Percentiles rank a stretch among this genome's conserved stretches.
Evolutionary conservation across 2,888 invertebrate species (phyloP).

Genomic region (Drosophila neonasuta): DNA sequence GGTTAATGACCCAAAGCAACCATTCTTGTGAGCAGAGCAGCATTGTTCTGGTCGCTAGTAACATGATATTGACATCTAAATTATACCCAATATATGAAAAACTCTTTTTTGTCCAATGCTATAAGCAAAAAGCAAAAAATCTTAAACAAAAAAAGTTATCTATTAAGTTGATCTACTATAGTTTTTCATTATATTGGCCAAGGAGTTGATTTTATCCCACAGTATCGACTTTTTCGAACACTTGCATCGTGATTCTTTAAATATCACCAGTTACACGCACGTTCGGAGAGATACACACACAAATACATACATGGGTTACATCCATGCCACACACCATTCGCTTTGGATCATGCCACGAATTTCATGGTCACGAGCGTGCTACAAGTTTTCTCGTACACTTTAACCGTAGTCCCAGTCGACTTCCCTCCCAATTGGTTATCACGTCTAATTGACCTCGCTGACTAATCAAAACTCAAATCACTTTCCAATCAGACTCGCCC

Average conservation of each 20-base stretch:
- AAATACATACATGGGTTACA: conserved; percentile 21
- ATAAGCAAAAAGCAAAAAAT: too few relatives aligned
- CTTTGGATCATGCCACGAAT: conserved; percentile 59
- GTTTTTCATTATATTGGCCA: background rate
- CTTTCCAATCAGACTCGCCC: conserved; percentile 71
- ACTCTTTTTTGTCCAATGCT: too few relatives aligned
- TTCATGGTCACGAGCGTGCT: conserved; percentile 65
- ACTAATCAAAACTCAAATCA: conserved; percentile 52
- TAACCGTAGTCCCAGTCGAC: conserved; percentile 1
- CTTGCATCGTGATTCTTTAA: conserved; percentile 46
- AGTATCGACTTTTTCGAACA: conserved; percentile 12
- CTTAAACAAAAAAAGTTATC: too few relatives aligned
- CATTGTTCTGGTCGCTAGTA: conserved; percentile 28
- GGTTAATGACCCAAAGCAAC: conserved; percentile 39
- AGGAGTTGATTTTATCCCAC: conserved; percentile 5
- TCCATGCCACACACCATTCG: conserved; percentile 41
- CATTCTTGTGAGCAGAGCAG: conserved; percentile 34
- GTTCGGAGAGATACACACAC: conserved; percentile 14
- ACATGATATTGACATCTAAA: background rate
- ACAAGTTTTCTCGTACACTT: conserved; percentile 15
- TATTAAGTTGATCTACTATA: background rate
- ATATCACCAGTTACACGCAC: conserved; percentile 41
- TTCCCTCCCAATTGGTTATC: conserved; percentile 24
- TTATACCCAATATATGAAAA: background rate
- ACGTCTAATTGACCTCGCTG: conserved; percentile 43